Base-by-base conservation (phyloP, 2,113 vertebrate genomes). In the Heterocephalus glaber region DNA sequence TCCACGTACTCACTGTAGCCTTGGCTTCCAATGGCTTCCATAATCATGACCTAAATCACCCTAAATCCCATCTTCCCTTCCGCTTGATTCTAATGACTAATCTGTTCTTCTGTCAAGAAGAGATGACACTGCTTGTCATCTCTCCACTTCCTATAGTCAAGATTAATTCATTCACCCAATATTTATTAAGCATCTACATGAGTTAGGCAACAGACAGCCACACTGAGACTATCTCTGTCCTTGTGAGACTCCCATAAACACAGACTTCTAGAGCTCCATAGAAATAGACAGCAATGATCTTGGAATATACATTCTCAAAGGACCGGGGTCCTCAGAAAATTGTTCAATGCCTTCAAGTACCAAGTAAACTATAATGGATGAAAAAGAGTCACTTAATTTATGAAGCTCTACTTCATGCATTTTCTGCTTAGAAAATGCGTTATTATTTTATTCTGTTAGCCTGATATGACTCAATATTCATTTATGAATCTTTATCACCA, bases 31-130 rank as follows among this genome's bases (percentile, higher is more conserved):
- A 49, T 13, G 83, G 58, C 66, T 19, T 38, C 3, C 5, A 54
- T 33, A 38, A 30, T 81, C n/a, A 33, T 4, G n/a, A 92, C 30
- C 84, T 63, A 80, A 97, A 76, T 91, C 79, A 63, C 56, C 65
- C 63, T 84, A 41, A 86, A 84, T 72, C 52, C 74, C 41, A n/a
- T 60, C 26, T 58, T 89, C 84, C 60, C 58, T 84, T 92, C 38
- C 33, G 1, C 89, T 91, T 19, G 54, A 49, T 90, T 44, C 60
- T 88, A 88, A 93, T 85, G 92, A 96, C 60, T 65, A 66, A 96
- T 90, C 74, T 94, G 56, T 63, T 94, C 86, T 80, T 86, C 44
- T 95, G 86, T 93, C 91, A 89, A 89, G 89, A 93, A 80, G 63
- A 74, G 38, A 84, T 44, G 94, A 94, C 86, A 90, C 33, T 90